Evolutionary conservation across 2,888 invertebrate species (phyloP), one percentile per base, ranked within the genome.

Genomic region (Troilus luridus): DNA sequence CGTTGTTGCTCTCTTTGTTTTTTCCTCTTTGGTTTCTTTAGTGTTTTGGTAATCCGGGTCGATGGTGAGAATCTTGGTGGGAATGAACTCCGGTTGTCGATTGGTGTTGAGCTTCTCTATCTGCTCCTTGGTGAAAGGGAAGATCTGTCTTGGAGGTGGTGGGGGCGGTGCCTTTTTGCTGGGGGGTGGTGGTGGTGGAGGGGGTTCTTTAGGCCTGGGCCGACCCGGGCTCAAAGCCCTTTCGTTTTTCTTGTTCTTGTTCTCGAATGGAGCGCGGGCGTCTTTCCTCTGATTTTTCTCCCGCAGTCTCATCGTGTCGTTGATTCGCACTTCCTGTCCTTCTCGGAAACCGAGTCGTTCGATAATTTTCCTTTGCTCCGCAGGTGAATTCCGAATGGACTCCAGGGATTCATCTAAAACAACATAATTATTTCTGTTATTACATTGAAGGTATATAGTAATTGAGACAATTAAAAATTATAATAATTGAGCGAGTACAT

Each of bases 221-320:
- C 93, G 89, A 14, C 92, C 92, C 19, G 93, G 93, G 88, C 93
- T 93, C 27, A 92, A 88, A 54, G 91, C 91, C 90, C 92, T 88
- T 72, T 90, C 89, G 24, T 81, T 67, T 62, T 91, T 89, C 9
- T 88, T 89, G 58, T 54, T 89, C n/a, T 59, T 89, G 58, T 54
- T 89, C n/a, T 59, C 91, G 90, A 72, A 88, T 14, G 91, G 90
- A 72, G 58, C 91, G 85, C 89, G 90, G 60, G 24, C 88, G 88
- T 89, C 91, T 91, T 91, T 67, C 62, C 94, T 93, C 17, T 92
- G 92, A 56, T 93, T 93, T 91, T 94, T 94, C 91, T 96, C 95
- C 93, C 97, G 95, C 93, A 98, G 95, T 56, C 98, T 97, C 97
- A 98, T 98, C 58, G 98, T 98, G 94, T 98, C 98, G 94, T 96